phyloP scores from a whole-genome alignment of 2,797 vertebrate species.

The Oreochromis grahami region DNA sequence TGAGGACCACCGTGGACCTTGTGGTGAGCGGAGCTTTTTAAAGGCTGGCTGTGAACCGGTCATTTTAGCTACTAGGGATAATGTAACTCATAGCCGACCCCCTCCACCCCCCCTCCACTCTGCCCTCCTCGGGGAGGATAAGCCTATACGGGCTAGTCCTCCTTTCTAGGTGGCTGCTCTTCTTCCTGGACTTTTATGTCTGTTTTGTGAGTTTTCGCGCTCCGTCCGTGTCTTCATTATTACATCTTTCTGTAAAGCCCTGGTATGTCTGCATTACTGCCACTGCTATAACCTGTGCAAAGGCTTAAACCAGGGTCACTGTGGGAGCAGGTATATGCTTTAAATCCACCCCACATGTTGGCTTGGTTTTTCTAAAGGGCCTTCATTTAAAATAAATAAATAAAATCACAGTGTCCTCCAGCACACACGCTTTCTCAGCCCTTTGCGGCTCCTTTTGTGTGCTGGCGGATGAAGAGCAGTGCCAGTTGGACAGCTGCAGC shows the following conservation, averaged over 20 bases:
- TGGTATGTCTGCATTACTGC: neutral
- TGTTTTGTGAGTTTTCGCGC: neutral
- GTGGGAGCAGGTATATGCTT: neutral
- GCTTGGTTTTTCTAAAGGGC: neutral
- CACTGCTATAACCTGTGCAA: neutral
- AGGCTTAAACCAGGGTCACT: neutral
- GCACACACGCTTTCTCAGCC: conserved; percentile 2
- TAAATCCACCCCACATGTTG: neutral
- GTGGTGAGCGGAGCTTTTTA: conserved; percentile 78
- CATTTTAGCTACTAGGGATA: conserved; percentile 12
- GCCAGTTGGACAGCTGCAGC: conserved; percentile 60
- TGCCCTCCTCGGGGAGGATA: rapidly evolving
- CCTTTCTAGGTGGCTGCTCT: neutral
- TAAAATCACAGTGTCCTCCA: conserved; percentile 7
- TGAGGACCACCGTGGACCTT: conserved; percentile 81
- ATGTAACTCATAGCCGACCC: neutral
- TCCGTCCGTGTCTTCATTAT: neutral
- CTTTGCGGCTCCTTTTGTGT: conserved; percentile 62
- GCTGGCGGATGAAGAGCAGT: conserved; percentile 30
- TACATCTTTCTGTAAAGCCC: neutral
- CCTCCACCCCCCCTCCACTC: neutral
- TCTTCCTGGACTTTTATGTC: neutral
- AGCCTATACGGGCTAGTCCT: neutral
- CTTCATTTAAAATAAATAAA: rapidly evolving
- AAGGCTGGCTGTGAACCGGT: neutral